Evolutionary conservation across 2,797 vertebrate genomes (phyloP), one percentile per base, ranked within the genome.

Genomic region (Eutrigla gurnardus): DNA sequence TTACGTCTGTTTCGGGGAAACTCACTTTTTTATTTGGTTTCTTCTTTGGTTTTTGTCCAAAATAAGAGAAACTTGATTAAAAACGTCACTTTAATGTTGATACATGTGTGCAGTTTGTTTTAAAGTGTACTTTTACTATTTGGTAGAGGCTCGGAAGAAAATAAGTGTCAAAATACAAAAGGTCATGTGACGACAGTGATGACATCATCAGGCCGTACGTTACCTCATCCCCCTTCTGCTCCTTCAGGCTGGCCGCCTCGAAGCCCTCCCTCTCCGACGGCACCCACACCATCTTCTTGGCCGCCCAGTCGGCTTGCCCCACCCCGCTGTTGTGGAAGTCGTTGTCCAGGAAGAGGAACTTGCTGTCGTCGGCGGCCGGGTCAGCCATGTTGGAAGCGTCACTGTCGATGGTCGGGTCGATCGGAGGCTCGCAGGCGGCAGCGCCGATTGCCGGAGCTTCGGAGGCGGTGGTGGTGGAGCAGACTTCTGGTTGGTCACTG

Each of bases 201-300:
- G 61, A 40, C 46, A 10, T 73, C 64, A 49, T 50, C 39, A 11
- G 4, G 47, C 14, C 2, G 17, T 15, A 0, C 36, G 0, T 61
- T 84, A 93, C 93, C 93, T 99, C 95, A 2, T 98, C 96, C 0
- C 97, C 98, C 69, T 96, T 97, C 85, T 98, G 97, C 90, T 99
- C 97, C 91, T 96, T 98, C 82, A 98, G 68, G 87, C 96, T 97
- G 63, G 97, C 98, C 0, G 94, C 92, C 90, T 98, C 97, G 3
- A 99, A 99, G 75, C 97, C 98, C 70, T 98, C 95, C 91, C 94
- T 96, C 88, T 98, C 97, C 0, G 98, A 98, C 0, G 97, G 96
- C 76, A 99, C 86, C 98, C 98, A 99, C 57, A 99, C 97, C 92
- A 98, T 93, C 92, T 83, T 98, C 91, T 96, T 98, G 36, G 97